Base-by-base conservation (phyloP, 2,797 vertebrate genomes). In the Acestrorhynchus altus region DNA sequence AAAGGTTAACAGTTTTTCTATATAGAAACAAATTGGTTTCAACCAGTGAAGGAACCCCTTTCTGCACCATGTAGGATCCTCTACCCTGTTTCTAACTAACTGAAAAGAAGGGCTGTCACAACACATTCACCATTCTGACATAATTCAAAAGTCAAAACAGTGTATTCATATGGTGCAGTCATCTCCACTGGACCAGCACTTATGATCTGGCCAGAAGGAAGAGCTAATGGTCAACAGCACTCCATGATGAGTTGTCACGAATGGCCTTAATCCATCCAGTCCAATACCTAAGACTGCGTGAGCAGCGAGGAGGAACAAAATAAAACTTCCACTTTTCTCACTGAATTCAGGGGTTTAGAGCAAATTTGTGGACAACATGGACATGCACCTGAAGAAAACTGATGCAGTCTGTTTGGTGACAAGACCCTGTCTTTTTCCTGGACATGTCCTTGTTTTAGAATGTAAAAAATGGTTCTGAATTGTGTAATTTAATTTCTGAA, bases 71-170 rank as follows among this genome's bases (percentile, higher is more conserved):
- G n/a, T n/a, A n/a, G n/a, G n/a, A n/a, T n/a, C n/a, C n/a, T n/a
- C n/a, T n/a, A n/a, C n/a, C n/a, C n/a, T n/a, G n/a, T n/a, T n/a
- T n/a, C n/a, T n/a, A n/a, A n/a, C n/a, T n/a, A n/a, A n/a, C n/a
- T 60, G 63, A 35, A 49, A 16, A 51, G 56, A 24, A 65, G 5
- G 9, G 35, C 35, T 44, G 24, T 56, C 24, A 40, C 20, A 40
- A 10, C 22, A 16, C 24, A 64, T 39, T 18, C 15, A 31, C 10
- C 46, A 16, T 39, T n/a, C 28, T 51, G 22, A 47, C 64, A 66
- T 66, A n/a, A 76, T 59, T 49, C 22, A 77, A 7, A 51, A 60
- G 22, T 63, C 24, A 51, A 42, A 69, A 40, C 42, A 76, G 8
- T 31, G 26, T 22, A 42, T 31, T 31, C 54, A 40, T 20, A 60